Base-by-base conservation (phyloP, 2,888 invertebrate species). In the Xestia xanthographa region DNA sequence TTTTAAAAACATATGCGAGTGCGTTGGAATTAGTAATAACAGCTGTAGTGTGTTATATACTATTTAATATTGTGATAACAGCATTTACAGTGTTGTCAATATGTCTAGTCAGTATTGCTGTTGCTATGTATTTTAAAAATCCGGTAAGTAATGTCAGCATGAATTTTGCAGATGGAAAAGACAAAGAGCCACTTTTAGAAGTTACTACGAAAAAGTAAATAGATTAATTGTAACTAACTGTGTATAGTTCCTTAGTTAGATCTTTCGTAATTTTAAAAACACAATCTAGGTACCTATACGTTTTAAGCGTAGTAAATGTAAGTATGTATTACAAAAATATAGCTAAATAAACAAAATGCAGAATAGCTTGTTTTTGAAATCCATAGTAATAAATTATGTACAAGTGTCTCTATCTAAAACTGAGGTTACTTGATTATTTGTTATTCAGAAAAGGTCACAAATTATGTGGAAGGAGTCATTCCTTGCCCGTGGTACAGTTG, bases 1-100 rank as follows among this genome's bases (percentile, higher is more conserved):
- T 99, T 90, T 96, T 99, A 72, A 99, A 99, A 96, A 99, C 99
- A 0, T 99, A 99, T 94, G 99, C 99, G 1, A 98, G 99, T 95
- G 99, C 99, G 22, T 95, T 99, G 88, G 99, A 99, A 92, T 95
- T 99, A 50, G 97, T 99, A 72, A 98, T 99, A 90, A 99, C 99
- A 0, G 99, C 99, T 0, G 96, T 99, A 22, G 97, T 99, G 0
- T 98, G 99, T 89, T 98, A 98, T 97, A 92, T 98, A 68, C 94
- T 99, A 68, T 99, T 99, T 93, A 97, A 97, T 85, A 99, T 99
- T 93, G 97, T 98, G 5, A 98, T 99, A 86, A 98, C 98, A 91
- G 93, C 97, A 76, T 98, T 98, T 91, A 99, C 99, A 8, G 95
- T 98, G 2, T 87, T 98, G 81, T 98, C 99, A 14, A 99, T 99